phyloP scores from a whole-genome alignment of 2,888 invertebrate species.

The Seira musarum region DNA sequence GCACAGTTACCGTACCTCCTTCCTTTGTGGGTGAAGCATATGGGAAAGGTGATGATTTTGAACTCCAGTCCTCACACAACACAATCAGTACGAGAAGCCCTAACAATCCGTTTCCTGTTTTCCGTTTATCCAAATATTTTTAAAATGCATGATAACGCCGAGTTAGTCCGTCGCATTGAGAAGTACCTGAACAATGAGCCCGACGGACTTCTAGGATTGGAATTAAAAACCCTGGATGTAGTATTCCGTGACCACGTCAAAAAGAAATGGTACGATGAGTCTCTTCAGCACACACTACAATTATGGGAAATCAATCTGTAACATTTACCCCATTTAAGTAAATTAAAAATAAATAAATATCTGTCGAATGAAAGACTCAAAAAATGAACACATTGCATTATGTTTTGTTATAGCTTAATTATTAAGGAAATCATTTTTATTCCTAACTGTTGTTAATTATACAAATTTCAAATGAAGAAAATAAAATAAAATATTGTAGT shows the following conservation, averaged over 20 bases:
- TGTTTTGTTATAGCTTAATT: not conserved
- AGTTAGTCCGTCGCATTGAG: constrained; percentile 67
- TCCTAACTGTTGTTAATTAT: not conserved
- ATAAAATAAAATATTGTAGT: too few relatives aligned
- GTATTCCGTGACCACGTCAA: constrained; percentile 84
- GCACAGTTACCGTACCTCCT: constrained; percentile 69
- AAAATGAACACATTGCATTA: not conserved
- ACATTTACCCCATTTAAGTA: constrained; percentile 68
- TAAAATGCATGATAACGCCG: constrained; percentile 70
- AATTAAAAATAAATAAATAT: not conserved
- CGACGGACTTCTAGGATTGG: constrained; percentile 81
- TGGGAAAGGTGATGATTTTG: constrained; percentile 70
- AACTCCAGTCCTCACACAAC: constrained; percentile 68
- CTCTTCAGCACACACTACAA: constrained; percentile 90
- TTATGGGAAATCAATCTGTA: constrained; percentile 92
- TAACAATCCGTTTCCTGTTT: constrained; percentile 70
- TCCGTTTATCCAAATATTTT: constrained; percentile 70
- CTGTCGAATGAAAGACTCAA: not conserved
- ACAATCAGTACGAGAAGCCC: constrained; percentile 67
- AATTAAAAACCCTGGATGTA: constrained; percentile 84
- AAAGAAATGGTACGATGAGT: constrained; percentile 88
- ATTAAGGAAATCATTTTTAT: not conserved
- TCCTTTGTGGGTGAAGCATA: constrained; percentile 70
- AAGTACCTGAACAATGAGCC: constrained; percentile 69
- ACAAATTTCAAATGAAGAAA: not conserved